Percentiles rank a stretch among this genome's conserved stretches.
phyloP scores from a whole-genome alignment of 2,888 invertebrate genomes.

The Belgica antarctica region DNA sequence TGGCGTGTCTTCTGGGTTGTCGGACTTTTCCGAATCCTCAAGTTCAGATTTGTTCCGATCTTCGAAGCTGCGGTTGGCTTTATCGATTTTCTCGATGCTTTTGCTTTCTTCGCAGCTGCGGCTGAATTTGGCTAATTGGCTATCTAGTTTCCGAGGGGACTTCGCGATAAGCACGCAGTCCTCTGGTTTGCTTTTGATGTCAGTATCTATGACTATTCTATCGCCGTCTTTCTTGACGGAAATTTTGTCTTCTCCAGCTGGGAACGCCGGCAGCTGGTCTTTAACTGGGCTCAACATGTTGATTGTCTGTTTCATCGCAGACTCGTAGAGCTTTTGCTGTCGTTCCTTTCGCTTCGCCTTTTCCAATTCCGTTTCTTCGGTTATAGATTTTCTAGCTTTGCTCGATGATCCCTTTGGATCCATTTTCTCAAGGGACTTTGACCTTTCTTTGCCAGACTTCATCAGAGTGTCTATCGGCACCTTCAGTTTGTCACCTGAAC shows the following conservation, averaged over 20 bases:
- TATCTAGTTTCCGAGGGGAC: slow-evolving; percentile 69
- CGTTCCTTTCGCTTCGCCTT: slow-evolving; percentile 70
- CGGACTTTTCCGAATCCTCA: slow-evolving; percentile 58
- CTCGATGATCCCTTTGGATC: slow-evolving; percentile 58
- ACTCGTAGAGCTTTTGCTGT: slow-evolving; percentile 73
- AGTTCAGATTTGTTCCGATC: slow-evolving; percentile 62
- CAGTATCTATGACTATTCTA: slow-evolving; percentile 68
- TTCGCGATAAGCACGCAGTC: slow-evolving; percentile 75
- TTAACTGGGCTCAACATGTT: slow-evolving; percentile 72
- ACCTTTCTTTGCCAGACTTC: slow-evolving; percentile 67
- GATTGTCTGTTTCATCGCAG: slow-evolving; percentile 72
- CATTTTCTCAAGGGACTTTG: slow-evolving; percentile 66
- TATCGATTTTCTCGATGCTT: slow-evolving; percentile 58
- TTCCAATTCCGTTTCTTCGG: slow-evolving; percentile 72
- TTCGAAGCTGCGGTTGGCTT: slow-evolving; percentile 64
- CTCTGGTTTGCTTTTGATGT: slow-evolving; percentile 71
- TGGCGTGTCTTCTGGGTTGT: slow-evolving; percentile 55
- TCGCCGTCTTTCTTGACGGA: slow-evolving; percentile 69
- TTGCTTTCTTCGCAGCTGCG: slow-evolving; percentile 64
- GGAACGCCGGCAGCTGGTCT: slow-evolving; percentile 68
- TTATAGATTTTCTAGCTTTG: slow-evolving; percentile 62
- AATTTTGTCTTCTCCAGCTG: slow-evolving; percentile 71
- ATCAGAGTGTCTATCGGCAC: slow-evolving; percentile 60
- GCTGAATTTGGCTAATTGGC: slow-evolving; percentile 61
- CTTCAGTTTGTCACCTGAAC: slow-evolving; percentile 56